phyloP scores from a whole-genome alignment of 2,113 vertebrate species.

The Abramis brama region DNA sequence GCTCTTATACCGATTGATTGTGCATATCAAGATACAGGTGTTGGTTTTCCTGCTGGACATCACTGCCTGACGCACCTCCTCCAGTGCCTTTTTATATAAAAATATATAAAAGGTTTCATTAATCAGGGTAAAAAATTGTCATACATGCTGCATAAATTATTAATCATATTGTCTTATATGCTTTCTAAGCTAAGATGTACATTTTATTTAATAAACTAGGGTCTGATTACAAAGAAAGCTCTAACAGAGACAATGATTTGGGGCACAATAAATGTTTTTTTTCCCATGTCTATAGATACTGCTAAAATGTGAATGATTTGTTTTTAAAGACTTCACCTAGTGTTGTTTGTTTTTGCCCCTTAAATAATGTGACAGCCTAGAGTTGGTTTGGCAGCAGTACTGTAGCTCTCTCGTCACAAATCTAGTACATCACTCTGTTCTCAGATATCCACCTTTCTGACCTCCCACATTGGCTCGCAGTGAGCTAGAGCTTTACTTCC shows the following conservation, averaged over 20 bases:
- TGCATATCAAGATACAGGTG: too few species aligned
- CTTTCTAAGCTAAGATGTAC: not conserved
- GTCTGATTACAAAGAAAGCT: not conserved
- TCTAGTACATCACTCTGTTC: conserved; percentile 41
- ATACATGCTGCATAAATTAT: not conserved
- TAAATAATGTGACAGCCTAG: conserved; percentile 45
- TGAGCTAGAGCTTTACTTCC: conserved; percentile 50
- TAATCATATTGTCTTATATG: too few species aligned
- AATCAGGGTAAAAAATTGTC: too few species aligned
- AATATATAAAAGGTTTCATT: too few species aligned
- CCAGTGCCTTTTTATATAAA: too few species aligned
- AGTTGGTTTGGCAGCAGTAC: conserved; percentile 20
- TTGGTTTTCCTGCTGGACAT: too few species aligned
- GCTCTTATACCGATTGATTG: too few species aligned
- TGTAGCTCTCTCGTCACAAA: conserved; percentile 13
- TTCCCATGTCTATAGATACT: not conserved
- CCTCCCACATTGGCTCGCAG: conserved; percentile 38
- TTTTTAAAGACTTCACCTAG: not conserved
- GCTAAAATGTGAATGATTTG: not conserved
- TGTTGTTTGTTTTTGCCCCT: conserved; percentile 26
- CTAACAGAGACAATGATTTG: not conserved
- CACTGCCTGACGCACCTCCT: too few species aligned
- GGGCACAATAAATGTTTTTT: too few species aligned
- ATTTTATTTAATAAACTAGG: too few species aligned
- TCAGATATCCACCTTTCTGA: conserved; percentile 37